Base-by-base conservation (phyloP, 1,140 invertebrate species). In the Campoletis sonorensis region DNA sequence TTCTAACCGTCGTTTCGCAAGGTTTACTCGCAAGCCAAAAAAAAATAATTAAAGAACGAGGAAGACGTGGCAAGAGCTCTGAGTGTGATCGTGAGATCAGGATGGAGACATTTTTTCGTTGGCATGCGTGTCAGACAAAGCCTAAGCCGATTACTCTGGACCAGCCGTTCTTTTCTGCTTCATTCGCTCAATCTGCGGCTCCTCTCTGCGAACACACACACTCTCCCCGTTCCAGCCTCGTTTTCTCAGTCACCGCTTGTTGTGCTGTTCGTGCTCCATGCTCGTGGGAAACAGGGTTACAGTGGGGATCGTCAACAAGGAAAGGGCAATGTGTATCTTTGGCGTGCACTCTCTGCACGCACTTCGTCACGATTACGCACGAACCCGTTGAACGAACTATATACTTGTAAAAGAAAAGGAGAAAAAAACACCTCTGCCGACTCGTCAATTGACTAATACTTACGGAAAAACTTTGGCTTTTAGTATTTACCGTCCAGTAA, bases 71-170 rank as follows among this genome's bases (percentile, higher is more conserved):
- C n/a, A 26, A 27, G 33, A 75, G 13, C 54, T 54, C 51, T 51
- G 72, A 45, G 72, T 21, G 27, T 75, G 72, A 54, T 75, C 72
- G 72, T 21, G 49, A n/a, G 72, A 51, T 45, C 33, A 27, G 45
- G 49, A 75, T 33, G 58, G 72, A 75, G 49, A 54, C 49, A 33
- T 75, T 75, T 26, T 54, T 23, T 26, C 72, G 27, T 30, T 75
- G 72, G 23, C 72, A 58, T 75, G 72, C 72, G 72, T 75, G 72
- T 54, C 72, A 75, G 72, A 75, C 72, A 75, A 23, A 27, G 72
- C 49, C 45, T 75, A 75, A 75, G 72, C 72, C 40, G 72, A 75
- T 75, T 75, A 75, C 72, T 33, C 72, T 26, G 23, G 26, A 23
- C 72, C 72, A 21, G 33, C 15, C 72, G 49, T 75, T 45, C 49